Evolutionary conservation across 2,888 invertebrate species (phyloP).

Genomic region (Teinopalpus imperialis): DNA sequence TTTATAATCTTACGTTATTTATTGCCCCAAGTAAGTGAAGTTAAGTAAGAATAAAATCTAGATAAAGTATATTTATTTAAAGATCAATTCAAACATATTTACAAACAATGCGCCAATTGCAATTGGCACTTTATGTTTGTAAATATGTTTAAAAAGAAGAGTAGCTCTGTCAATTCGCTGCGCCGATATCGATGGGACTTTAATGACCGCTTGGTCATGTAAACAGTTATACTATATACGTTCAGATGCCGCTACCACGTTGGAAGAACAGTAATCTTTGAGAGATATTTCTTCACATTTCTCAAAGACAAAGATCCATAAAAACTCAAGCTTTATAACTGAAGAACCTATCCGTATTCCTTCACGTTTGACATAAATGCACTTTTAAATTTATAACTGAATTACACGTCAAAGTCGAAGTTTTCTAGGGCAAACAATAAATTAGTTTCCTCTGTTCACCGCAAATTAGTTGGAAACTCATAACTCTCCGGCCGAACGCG

Average conservation of each 20-base stretch:
- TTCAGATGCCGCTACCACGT: conserved; percentile 17
- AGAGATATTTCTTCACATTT: conserved; percentile 21
- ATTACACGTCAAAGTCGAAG: too few relatives aligned
- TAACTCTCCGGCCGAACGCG: too few relatives aligned
- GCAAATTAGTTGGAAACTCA: conserved; percentile 32
- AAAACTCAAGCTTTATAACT: background rate
- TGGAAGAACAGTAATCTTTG: conserved; percentile 12
- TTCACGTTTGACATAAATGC: background rate
- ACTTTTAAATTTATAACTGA: background rate
- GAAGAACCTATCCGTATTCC: background rate
- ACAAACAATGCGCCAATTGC: too few relatives aligned
- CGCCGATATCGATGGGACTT: conserved; percentile 26
- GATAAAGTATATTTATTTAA: too few relatives aligned
- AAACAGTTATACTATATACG: conserved; percentile 24
- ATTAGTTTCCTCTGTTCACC: conserved; percentile 16
- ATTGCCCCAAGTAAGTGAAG: too few relatives aligned
- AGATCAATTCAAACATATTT: too few relatives aligned
- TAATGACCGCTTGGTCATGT: conserved; percentile 19
- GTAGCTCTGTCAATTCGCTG: conserved; percentile 22
- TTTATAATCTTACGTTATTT: too few relatives aligned
- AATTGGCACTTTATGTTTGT: too few relatives aligned
- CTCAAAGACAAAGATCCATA: conserved; percentile 3
- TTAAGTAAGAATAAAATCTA: too few relatives aligned
- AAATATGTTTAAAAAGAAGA: conserved; percentile 13
- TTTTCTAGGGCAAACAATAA: conserved; percentile 13